phyloP scores from a whole-genome alignment of 1,140 invertebrate species.

The Latrodectus geometricus region DNA sequence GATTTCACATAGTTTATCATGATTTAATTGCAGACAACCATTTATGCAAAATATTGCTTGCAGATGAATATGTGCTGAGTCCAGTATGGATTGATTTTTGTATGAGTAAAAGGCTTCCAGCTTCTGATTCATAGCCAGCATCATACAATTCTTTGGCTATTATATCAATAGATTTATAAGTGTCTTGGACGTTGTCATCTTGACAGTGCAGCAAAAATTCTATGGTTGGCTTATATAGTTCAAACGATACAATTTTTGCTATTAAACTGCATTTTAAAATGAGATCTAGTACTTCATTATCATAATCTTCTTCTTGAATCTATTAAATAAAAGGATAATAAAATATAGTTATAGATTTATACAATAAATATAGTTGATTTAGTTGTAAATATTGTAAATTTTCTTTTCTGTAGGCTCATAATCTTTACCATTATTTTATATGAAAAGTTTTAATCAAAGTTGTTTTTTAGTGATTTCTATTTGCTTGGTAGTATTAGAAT shows the following conservation, averaged over 20 bases:
- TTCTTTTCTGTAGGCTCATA: no score
- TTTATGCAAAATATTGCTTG: constrained; percentile 35
- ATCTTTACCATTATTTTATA: no score
- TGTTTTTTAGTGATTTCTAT: no score
- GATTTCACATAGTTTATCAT: background rate
- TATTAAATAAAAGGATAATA: constrained; percentile 14
- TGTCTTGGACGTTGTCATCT: constrained; percentile 36
- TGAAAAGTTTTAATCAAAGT: no score
- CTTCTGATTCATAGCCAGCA: constrained; percentile 46
- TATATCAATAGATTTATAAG: constrained; percentile 22
- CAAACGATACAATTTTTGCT: constrained; percentile 28
- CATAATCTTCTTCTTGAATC: constrained; percentile 47
- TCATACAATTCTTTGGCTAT: constrained; percentile 45
- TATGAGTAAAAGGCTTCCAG: constrained; percentile 38
- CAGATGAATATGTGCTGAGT: constrained; percentile 45
- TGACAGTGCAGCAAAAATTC: constrained; percentile 46
- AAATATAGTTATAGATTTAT: no score
- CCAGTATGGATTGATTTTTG: constrained; percentile 24
- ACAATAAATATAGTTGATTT: no score
- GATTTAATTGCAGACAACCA: constrained; percentile 19
- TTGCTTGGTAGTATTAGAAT: no score
- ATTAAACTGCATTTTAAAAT: constrained; percentile 26
- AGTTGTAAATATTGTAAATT: no score
- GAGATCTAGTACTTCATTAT: constrained; percentile 46
- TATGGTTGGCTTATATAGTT: constrained; percentile 48